These are phyloP conservation scores for Helobdella robusta DNA, from an alignment of 2,888 invertebrate species.

Conservation along the genomic window DNA sequence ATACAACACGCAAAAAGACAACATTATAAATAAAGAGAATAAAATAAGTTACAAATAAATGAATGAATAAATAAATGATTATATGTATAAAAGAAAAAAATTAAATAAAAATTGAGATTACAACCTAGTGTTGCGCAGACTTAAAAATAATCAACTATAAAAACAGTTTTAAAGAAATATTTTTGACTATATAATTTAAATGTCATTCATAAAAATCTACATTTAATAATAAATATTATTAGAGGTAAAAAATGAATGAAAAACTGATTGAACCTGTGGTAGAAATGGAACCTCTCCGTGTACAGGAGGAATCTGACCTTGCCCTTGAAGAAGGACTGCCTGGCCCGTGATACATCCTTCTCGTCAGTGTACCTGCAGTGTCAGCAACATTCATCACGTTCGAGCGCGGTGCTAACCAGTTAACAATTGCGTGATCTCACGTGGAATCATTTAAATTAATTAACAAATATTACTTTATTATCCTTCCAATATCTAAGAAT, in stretches of 20 bases:
- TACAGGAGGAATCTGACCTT: slow-evolving; percentile 80
- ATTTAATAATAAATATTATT: not conserved
- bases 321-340: slow-evolving; percentile 85
- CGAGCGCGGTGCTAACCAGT: no score
- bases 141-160: no score
- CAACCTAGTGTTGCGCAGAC: no score
- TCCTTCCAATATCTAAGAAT: no score
- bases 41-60: no score
- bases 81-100: no score
- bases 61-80: no score
- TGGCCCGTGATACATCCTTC: slow-evolving; percentile 65
- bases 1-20: no score
- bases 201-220: not conserved
- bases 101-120: no score
- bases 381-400: not conserved
- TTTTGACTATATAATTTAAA: not conserved
- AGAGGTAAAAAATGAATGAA: not conserved
- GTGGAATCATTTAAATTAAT: not conserved
- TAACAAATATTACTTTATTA: no score
- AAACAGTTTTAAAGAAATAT: not conserved
- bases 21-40: no score
- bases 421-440: not conserved
- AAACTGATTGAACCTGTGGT: slow-evolving; percentile 51
- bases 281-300: slow-evolving; percentile 89
- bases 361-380: slow-evolving; percentile 49